These are phyloP conservation scores for Trissolcus brochymenae DNA, from an alignment of 2,888 invertebrate genomes.

Conservation along the genomic window DNA sequence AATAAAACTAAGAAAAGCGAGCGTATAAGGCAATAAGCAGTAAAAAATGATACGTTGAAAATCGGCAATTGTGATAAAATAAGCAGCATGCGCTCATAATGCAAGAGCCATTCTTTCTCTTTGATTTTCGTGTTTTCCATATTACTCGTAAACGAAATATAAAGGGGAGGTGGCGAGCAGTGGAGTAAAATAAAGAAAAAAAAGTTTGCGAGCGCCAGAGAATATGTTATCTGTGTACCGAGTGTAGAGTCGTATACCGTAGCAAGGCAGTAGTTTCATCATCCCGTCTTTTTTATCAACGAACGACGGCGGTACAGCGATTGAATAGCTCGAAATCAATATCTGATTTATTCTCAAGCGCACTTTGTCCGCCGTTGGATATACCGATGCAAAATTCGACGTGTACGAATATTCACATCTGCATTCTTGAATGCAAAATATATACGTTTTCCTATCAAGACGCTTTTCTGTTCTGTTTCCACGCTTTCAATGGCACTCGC, in stretches of 20 bases:
- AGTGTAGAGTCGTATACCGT: constrained; percentile 49
- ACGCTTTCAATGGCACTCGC: constrained; percentile 40
- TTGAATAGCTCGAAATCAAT: constrained; percentile 65
- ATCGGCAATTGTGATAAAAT: constrained; percentile 17
- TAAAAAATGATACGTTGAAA: constrained; percentile 39
- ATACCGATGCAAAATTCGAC: constrained; percentile 52
- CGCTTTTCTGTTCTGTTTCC: constrained; percentile 39
- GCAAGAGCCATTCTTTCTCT: constrained; percentile 42
- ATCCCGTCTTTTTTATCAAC: constrained; percentile 56
- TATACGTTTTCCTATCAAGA: constrained; percentile 55
- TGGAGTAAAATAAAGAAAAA: constrained; percentile 6
- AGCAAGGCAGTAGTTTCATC: constrained; percentile 55
- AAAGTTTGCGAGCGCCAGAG: constrained; percentile 27
- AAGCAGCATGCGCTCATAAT: constrained; percentile 23
- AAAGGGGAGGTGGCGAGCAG: constrained; percentile 17
- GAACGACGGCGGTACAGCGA: constrained; percentile 59
- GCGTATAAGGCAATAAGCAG: constrained; percentile 37
- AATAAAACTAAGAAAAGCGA: not conserved
- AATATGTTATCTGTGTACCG: constrained; percentile 52
- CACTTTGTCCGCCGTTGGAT: constrained; percentile 57
- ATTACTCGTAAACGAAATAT: constrained; percentile 41
- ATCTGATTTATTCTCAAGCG: constrained; percentile 66
- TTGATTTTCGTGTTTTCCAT: constrained; percentile 49
- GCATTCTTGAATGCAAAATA: constrained; percentile 56
- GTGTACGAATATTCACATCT: constrained; percentile 58